These are phyloP conservation scores for Siniperca obscura DNA, from an alignment of 2,797 vertebrate genomes.

Conservation along the genomic window DNA sequence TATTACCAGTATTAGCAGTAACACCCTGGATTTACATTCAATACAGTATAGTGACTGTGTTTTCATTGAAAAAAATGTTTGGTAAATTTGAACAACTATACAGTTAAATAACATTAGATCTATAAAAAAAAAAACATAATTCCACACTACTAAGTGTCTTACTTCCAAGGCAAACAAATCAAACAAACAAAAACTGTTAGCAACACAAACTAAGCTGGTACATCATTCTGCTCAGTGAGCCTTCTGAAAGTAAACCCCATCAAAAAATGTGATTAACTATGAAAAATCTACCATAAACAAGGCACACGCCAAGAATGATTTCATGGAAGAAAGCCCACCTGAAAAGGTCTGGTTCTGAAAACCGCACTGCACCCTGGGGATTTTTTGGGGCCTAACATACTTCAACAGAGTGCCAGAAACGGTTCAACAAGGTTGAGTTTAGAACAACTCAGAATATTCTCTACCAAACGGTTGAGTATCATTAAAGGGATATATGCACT, in stretches of 20 bases:
- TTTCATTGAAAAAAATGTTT: too few relatives aligned
- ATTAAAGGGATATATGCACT: too few relatives aligned
- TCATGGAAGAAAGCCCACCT: neutral
- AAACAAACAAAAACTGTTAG: accelerated
- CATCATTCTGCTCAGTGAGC: neutral
- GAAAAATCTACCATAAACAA: neutral
- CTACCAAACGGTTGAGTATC: neutral
- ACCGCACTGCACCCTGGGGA: neutral
- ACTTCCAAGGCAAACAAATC: neutral
- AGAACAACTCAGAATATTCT: neutral
- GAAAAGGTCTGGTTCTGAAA: neutral
- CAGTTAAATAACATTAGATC: too few relatives aligned
- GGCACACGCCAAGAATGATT: too few relatives aligned
- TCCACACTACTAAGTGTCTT: neutral
- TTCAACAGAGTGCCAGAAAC: neutral
- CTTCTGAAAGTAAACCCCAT: neutral
- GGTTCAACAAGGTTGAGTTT: neutral
- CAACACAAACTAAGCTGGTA: too few relatives aligned
- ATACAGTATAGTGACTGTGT: neutral
- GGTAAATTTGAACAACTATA: too few relatives aligned
- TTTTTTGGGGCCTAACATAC: neutral
- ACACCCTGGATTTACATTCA: neutral
- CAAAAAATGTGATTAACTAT: neutral
- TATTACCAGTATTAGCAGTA: neutral
- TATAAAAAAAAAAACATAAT: too few relatives aligned